A percentile compares a stretch with the other conserved stretches of the same genome.
Evolutionary conservation across 2,113 vertebrate genomes (phyloP).

Genomic region (Mellivora capensis): DNA sequence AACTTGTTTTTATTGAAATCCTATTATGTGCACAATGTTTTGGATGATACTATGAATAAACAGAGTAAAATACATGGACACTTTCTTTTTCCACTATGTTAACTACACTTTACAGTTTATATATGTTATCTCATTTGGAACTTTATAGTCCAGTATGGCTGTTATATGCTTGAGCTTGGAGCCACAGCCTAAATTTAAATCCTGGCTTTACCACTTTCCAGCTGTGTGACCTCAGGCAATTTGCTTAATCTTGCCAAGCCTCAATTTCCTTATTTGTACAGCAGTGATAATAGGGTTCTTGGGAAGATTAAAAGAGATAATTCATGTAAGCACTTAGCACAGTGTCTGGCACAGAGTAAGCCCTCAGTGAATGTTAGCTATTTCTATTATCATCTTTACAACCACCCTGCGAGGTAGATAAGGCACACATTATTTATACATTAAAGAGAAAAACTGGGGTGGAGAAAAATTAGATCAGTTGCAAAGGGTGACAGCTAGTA

Average conservation of each 20-base stretch:
- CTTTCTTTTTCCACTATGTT: background rate
- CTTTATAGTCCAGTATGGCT: background rate
- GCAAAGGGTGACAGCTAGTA: background rate
- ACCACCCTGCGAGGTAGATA: background rate
- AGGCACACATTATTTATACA: background rate
- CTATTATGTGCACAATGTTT: background rate
- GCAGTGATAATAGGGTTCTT: slow-evolving; percentile 26
- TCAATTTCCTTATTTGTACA: slow-evolving; percentile 53
- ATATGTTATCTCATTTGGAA: background rate
- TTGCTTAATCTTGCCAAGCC: slow-evolving; percentile 38
- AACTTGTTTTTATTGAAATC: background rate
- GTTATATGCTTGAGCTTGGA: background rate
- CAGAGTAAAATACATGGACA: background rate
- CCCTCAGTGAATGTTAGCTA: slow-evolving; percentile 37
- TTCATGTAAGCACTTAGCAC: slow-evolving; percentile 45
- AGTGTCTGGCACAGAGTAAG: slow-evolving; percentile 49
- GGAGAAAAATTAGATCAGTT: slow-evolving; percentile 20
- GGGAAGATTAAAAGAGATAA: slow-evolving; percentile 51
- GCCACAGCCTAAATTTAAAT: slow-evolving; percentile 39
- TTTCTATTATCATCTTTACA: slow-evolving; percentile 24
- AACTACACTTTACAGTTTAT: background rate
- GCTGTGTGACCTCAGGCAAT: slow-evolving; percentile 55
- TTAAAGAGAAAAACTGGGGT: slow-evolving; percentile 40
- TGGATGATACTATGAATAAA: background rate
- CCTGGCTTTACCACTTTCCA: slow-evolving; percentile 27